Base-by-base conservation (phyloP, 2,888 invertebrate species). In the Trisateles emortualis region DNA sequence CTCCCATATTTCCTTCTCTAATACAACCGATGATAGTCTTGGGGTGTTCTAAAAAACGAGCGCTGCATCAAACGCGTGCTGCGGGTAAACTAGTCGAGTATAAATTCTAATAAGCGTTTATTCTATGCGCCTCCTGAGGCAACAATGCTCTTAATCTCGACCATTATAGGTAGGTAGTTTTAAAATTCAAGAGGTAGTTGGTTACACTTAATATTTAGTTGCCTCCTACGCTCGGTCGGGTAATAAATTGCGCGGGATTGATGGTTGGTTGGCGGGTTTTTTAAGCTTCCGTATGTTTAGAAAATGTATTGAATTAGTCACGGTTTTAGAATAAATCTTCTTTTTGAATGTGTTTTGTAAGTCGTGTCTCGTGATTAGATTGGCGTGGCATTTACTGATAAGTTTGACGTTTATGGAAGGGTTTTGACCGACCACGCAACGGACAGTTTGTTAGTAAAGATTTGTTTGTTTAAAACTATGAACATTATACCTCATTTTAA, bases 31-130 rank as follows among this genome's bases (percentile, higher is more conserved):
- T 87, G 84, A 87, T 87, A 81, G 83, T 78, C 76, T 72, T 68
- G 71, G 77, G 73, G 82, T 81, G 79, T 80, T 81, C 81, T 84
- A 82, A 88, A 89, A 88, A 87, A 82, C 74, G 74, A 68, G 60
- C 72, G 78, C 74, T 79, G 79, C 84, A 84, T 86, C 83, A 87
- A 69, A 83, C 75, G 80, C 75, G 78, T 80, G 67, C 76, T 77
- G 66, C 48, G 74, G 57, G 60, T 72, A 70, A 71, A 64, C 59
- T 61, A 53, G 58, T 72, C 72, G 77, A 72, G 86, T 83, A 88
- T 90, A 90, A 86, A 90, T 87, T 87, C 85, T 90, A 90, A 91
- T 91, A 90, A 88, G 81, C 83, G 79, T 83, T 84, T 78, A 82
- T 84, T 79, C 81, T 74, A 74, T 76, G 79, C 75, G 78, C 76